A percentile compares a stretch with the other conserved stretches of the same genome.
Evolutionary conservation across 2,113 vertebrate species (phyloP).

Genomic region (Zeus faber): DNA sequence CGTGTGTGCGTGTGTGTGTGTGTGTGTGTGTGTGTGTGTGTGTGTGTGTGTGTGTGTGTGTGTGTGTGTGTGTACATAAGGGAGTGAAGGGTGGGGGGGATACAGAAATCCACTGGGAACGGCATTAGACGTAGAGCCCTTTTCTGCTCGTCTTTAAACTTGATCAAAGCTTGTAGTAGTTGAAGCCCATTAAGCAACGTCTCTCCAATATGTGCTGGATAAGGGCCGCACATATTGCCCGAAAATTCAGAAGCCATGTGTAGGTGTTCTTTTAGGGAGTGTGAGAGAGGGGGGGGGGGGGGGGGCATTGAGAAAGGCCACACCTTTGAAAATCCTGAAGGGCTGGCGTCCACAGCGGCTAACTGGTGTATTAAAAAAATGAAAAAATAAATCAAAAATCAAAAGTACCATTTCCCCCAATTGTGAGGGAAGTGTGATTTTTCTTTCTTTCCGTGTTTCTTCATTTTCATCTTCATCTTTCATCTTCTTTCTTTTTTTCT

Average conservation of each 20-base stretch:
- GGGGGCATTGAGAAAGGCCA: conserved; percentile 42
- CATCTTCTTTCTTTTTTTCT: too few species aligned
- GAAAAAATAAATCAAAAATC: too few species aligned
- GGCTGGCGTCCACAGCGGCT: conserved; percentile 61
- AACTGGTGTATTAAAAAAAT: conserved; percentile 72
- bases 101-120: conserved; percentile 70
- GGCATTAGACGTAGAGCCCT: conserved; percentile 73
- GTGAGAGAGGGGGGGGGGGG: conserved; percentile 34
- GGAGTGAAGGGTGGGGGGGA: conserved; percentile 51
- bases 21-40: conserved; percentile 11
- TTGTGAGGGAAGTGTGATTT: too few species aligned
- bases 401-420: too few species aligned
- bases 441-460: too few species aligned
- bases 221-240: conserved; percentile 49
- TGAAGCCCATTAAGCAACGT: conserved; percentile 76
- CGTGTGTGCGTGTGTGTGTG: conserved; percentile 40
- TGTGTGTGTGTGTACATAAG: conserved; percentile 29
- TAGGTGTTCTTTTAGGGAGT: conserved; percentile 48
- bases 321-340: conserved; percentile 69
- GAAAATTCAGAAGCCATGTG: conserved; percentile 47
- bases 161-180: conserved; percentile 77
- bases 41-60: conserved; percentile 8
- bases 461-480: too few species aligned
- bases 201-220: conserved; percentile 61
- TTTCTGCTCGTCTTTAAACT: conserved; percentile 76